These are phyloP conservation scores for Mastacembelus armatus DNA, from an alignment of 2,797 vertebrate species.

Conservation along the genomic window DNA sequence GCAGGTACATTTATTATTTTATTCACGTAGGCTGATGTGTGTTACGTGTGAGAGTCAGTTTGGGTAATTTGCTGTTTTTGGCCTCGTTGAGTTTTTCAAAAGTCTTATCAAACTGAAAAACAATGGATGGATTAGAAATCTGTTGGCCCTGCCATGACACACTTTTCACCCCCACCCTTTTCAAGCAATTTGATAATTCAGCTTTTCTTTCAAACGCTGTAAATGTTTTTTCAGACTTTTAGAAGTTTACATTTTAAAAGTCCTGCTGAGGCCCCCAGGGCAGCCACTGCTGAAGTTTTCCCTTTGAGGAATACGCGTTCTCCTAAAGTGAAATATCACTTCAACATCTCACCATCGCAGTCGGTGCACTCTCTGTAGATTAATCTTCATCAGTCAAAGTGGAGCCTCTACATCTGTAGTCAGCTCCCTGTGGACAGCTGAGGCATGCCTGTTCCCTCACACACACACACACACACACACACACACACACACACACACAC, in stretches of 20 bases:
- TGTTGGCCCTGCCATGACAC: too few relatives aligned
- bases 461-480: constrained; percentile 13
- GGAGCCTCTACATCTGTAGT: constrained; percentile 40
- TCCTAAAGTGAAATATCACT: constrained; percentile 33
- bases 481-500: background rate
- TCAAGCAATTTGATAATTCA: too few relatives aligned
- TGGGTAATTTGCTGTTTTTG: background rate
- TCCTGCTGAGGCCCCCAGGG: constrained; percentile 1
- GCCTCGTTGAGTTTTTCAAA: too few relatives aligned
- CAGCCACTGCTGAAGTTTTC: constrained; percentile 18
- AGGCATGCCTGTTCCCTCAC: constrained; percentile 7
- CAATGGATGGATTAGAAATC: background rate
- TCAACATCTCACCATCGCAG: constrained; percentile 27
- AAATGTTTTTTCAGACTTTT: constrained; percentile 6
- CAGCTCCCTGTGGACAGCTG: constrained; percentile 29
- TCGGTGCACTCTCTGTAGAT: constrained; percentile 32
- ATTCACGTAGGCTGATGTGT: too few relatives aligned
- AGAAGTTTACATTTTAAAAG: too few relatives aligned
- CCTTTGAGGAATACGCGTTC: constrained; percentile 24
- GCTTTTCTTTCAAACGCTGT: background rate
- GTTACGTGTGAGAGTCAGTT: background rate
- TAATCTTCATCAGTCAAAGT: constrained; percentile 63
- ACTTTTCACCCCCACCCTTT: too few relatives aligned
- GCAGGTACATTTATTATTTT: too few relatives aligned
- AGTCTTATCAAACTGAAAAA: background rate